Conservation (phyloP, 2,797 vertebrate genomes). For the Brachyrhaphis roseni region DNA sequence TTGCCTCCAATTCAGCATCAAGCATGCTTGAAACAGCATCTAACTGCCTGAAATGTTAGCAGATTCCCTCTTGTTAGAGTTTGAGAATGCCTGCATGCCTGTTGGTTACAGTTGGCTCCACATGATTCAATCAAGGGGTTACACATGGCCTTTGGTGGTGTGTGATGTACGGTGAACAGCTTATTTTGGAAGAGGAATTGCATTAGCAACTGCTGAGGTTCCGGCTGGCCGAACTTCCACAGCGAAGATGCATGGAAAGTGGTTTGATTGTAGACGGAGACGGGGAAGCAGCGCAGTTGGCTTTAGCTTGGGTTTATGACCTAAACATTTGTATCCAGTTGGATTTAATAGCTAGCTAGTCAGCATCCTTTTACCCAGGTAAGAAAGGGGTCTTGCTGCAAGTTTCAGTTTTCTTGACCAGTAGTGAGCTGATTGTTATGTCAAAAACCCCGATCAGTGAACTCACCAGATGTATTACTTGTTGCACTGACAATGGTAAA, state of each 20-base stretch:
- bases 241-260: neutral
- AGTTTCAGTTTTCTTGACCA: neutral
- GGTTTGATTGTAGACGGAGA: neutral
- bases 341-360: neutral
- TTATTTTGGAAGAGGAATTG: neutral
- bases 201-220: neutral
- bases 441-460: neutral
- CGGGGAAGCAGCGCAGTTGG: neutral
- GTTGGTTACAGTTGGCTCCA: neutral
- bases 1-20: slow-evolving; percentile 23
- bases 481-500: neutral
- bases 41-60: slow-evolving; percentile 30
- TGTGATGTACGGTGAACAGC: neutral
- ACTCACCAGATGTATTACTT: neutral
- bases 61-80: slow-evolving; percentile 1
- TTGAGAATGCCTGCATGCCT: neutral
- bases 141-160: neutral
- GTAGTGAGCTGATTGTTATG: neutral
- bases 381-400: neutral
- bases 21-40: slow-evolving; percentile 15
- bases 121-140: slow-evolving; percentile 1
- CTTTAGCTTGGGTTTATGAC: neutral
- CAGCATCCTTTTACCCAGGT: neutral
- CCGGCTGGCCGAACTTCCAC: neutral
- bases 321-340: neutral